phyloP scores from a whole-genome alignment of 2,113 vertebrate species.

The Ammodytes dubius region DNA sequence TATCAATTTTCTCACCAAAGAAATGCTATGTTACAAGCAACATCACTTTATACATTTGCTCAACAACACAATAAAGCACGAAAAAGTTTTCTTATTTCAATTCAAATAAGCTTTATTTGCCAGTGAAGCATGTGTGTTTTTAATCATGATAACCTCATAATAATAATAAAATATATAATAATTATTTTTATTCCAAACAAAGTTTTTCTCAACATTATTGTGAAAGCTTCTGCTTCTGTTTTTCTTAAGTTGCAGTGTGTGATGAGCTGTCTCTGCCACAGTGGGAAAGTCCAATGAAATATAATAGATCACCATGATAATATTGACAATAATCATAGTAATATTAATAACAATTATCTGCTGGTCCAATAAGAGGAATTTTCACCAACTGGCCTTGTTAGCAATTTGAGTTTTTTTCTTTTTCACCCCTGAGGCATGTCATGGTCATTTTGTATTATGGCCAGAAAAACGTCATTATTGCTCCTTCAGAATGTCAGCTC shows the following conservation, averaged over 20 bases:
- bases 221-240: too few relatives aligned
- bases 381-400: background rate
- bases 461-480: slow-evolving; percentile 38
- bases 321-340: background rate
- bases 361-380: background rate
- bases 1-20: too few relatives aligned
- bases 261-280: background rate
- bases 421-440: slow-evolving; percentile 34
- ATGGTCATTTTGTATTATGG: slow-evolving; percentile 41
- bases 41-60: too few relatives aligned
- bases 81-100: too few relatives aligned
- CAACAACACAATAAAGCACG: too few relatives aligned
- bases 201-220: background rate
- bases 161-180: too few relatives aligned
- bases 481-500: slow-evolving; percentile 39
- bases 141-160: too few relatives aligned
- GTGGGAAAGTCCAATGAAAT: background rate
- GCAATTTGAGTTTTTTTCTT: slow-evolving; percentile 23
- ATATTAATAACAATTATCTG: background rate
- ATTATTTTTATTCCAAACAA: background rate
- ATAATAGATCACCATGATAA: background rate
- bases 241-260: background rate
- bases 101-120: too few relatives aligned
- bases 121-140: too few relatives aligned
- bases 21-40: too few relatives aligned